Conservation (phyloP, 2,797 vertebrate genomes). For the Ficedula albicollis region DNA sequence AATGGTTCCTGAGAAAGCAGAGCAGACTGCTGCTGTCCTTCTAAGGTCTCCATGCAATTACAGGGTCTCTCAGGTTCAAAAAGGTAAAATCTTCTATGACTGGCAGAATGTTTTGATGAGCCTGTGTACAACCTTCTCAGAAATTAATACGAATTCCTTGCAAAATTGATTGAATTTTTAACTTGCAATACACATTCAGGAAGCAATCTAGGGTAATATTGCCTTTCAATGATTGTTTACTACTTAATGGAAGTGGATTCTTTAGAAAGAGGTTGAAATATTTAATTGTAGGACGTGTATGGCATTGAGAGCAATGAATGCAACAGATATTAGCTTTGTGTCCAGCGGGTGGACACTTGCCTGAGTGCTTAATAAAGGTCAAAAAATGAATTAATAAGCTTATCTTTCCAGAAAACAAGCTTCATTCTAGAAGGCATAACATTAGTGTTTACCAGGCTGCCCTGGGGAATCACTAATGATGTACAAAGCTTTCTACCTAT, state of each 20-base stretch:
- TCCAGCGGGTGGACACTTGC: constrained; percentile 18
- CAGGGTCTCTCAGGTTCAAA: background rate
- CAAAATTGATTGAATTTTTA: background rate
- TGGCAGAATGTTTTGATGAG: background rate
- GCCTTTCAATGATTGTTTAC: background rate
- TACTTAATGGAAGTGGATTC: background rate
- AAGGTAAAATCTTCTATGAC: background rate
- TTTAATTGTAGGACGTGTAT: background rate
- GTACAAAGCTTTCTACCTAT: constrained; percentile 45
- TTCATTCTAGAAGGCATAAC: constrained; percentile 48
- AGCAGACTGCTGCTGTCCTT: background rate
- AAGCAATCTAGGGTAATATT: background rate
- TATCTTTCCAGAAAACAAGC: constrained; percentile 62
- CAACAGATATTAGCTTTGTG: background rate
- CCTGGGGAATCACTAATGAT: constrained; percentile 39
- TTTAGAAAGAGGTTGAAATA: background rate
- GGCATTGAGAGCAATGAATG: background rate
- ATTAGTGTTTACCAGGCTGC: constrained; percentile 7
- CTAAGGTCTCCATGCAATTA: background rate
- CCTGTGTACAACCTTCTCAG: background rate
- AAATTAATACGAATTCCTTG: background rate
- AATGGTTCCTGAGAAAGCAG: background rate
- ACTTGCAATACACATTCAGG: background rate
- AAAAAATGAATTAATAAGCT: constrained; percentile 58
- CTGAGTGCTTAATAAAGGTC: constrained; percentile 47